Evolutionary conservation across 2,888 invertebrate species (phyloP).

Genomic region (Polyommatus iphigenia): DNA sequence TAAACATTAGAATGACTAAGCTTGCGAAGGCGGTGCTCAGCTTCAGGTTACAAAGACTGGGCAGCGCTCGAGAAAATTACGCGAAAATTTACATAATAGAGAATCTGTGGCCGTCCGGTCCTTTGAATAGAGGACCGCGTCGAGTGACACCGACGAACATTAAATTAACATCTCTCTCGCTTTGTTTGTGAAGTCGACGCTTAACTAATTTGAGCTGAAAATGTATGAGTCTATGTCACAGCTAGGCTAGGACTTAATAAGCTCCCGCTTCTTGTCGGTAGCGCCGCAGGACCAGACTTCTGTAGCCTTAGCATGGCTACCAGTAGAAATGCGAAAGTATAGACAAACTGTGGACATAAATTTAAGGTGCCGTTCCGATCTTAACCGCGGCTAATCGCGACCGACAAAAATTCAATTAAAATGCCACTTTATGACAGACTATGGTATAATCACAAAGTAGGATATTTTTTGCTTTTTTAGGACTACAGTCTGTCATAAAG

Average conservation of each 20-base stretch:
- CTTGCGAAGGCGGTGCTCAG: conserved; percentile 64
- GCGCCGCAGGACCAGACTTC: background rate
- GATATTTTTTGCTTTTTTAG: no score
- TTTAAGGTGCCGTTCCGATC: no score
- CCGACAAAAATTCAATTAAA: no score
- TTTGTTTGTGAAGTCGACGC: conserved; percentile 68
- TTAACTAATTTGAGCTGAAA: conserved; percentile 56
- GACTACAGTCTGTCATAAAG: no score
- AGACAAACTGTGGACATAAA: no score
- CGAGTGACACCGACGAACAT: conserved; percentile 73
- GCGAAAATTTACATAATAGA: conserved; percentile 78
- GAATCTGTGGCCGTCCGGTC: conserved; percentile 75
- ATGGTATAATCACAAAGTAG: no score
- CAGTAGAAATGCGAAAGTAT: no score
- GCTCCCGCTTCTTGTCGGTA: background rate
- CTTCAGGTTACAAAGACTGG: conserved; percentile 73
- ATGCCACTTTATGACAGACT: no score
- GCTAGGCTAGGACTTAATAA: conserved; percentile 1
- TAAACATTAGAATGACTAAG: conserved; percentile 37
- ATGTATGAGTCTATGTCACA: conserved; percentile 25
- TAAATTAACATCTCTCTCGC: conserved; percentile 77
- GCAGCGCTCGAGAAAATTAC: conserved; percentile 74
- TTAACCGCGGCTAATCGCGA: no score
- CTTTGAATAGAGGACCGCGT: conserved; percentile 73
- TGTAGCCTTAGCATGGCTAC: no score